phyloP scores from a whole-genome alignment of 2,888 invertebrate species.

The Erannis defoliaria region DNA sequence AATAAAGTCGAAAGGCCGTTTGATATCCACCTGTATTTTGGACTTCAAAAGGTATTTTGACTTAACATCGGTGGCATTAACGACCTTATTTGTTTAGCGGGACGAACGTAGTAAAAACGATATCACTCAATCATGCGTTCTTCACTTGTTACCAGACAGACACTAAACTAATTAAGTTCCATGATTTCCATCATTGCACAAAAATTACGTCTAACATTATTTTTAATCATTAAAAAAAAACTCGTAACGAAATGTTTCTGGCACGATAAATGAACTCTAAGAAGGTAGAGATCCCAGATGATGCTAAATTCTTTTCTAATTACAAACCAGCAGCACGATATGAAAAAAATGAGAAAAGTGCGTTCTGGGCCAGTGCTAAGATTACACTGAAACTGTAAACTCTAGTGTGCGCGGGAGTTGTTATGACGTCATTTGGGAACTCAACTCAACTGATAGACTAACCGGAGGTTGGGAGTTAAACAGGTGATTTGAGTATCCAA shows the following conservation, averaged over 20 bases:
- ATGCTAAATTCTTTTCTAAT: slow-evolving; percentile 30
- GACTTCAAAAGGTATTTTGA: too few relatives aligned
- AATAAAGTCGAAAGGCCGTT: too few relatives aligned
- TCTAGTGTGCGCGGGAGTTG: slow-evolving; percentile 59
- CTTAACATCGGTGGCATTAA: too few relatives aligned
- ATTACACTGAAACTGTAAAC: slow-evolving; percentile 62
- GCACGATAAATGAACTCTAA: slow-evolving; percentile 8
- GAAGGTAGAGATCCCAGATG: slow-evolving; percentile 17
- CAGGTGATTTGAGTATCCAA: too few relatives aligned
- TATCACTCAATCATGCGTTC: too few relatives aligned
- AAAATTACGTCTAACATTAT: neutral
- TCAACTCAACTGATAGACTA: slow-evolving; percentile 37
- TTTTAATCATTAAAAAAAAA: neutral
- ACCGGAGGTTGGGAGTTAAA: slow-evolving; percentile 33
- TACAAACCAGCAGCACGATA: slow-evolving; percentile 20
- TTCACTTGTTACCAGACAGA: slow-evolving; percentile 21
- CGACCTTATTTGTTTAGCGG: too few relatives aligned
- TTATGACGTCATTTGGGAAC: slow-evolving; percentile 48
- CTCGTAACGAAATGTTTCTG: slow-evolving; percentile 12
- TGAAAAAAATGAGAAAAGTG: slow-evolving; percentile 40
- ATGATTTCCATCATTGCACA: neutral
- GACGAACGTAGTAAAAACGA: too few relatives aligned
- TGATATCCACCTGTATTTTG: too few relatives aligned
- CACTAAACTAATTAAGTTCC: neutral
- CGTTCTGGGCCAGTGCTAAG: slow-evolving; percentile 44